These are phyloP conservation scores for Hyaena hyaena DNA, from an alignment of 2,113 vertebrate genomes.

Conservation along the genomic window DNA sequence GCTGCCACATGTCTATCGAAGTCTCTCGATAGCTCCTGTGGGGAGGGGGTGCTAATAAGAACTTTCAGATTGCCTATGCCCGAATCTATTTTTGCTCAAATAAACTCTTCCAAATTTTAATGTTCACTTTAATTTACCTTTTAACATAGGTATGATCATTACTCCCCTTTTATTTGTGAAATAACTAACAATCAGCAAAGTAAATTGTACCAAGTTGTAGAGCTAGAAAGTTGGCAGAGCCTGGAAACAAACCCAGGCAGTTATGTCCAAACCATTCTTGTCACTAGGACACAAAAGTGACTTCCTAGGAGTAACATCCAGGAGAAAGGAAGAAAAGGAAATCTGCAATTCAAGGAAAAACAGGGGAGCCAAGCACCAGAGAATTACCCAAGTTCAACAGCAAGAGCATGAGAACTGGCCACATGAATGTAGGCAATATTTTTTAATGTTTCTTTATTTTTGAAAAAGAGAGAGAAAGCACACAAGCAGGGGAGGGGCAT, in stretches of 20 bases:
- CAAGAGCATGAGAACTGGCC: not conserved
- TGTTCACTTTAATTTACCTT: not conserved
- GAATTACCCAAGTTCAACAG: not conserved
- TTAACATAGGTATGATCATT: not conserved
- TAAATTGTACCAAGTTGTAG: not conserved
- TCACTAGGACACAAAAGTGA: not conserved
- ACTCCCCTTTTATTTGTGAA: not conserved
- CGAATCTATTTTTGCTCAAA: not conserved
- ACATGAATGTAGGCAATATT: not conserved
- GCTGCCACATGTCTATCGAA: too few relatives aligned
- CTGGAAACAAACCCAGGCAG: not conserved
- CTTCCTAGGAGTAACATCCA: not conserved
- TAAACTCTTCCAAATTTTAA: not conserved
- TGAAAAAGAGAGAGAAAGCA: too few relatives aligned
- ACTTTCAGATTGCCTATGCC: not conserved
- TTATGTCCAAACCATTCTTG: not conserved
- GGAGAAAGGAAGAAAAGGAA: not conserved
- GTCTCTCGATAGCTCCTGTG: too few relatives aligned
- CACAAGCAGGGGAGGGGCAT: too few relatives aligned
- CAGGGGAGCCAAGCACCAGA: not conserved
- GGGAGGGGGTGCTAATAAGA: fast-evolving
- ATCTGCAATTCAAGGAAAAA: not conserved
- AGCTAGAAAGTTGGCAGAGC: not conserved
- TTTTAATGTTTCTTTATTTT: too few relatives aligned
- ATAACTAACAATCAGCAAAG: not conserved